phyloP scores from a whole-genome alignment of 2,797 vertebrate genomes.

The Heterohyrax brucei region DNA sequence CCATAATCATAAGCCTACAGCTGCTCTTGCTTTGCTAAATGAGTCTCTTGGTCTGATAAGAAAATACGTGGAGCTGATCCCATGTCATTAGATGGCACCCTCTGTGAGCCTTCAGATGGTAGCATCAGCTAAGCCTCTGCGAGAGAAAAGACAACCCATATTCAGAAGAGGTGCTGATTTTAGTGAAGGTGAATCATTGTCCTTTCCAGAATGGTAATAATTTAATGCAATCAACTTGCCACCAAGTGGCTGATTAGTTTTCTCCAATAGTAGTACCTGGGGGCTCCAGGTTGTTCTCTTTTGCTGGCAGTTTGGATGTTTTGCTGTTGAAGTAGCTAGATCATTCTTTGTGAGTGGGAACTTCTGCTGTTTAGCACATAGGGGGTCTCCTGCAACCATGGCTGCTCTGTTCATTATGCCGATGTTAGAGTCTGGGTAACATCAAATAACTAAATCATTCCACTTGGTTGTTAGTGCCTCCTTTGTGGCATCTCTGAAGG shows the following conservation, averaged over 20 bases:
- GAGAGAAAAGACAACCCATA: background rate
- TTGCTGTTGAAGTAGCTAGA: background rate
- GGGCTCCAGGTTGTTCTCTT: background rate
- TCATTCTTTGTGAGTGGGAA: background rate
- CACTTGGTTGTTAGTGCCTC: background rate
- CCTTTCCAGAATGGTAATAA: slow-evolving; percentile 1
- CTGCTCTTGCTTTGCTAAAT: background rate
- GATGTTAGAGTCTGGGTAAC: background rate
- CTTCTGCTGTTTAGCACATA: background rate
- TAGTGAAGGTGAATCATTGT: background rate
- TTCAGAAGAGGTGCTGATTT: background rate
- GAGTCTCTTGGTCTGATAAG: background rate
- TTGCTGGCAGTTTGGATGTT: background rate
- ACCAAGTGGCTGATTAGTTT: slow-evolving; percentile 8
- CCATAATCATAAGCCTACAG: background rate
- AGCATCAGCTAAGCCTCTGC: background rate
- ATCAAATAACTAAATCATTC: slow-evolving; percentile 3
- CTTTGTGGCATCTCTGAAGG: background rate
- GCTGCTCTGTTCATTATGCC: background rate
- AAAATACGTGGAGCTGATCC: background rate
- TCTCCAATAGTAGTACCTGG: background rate
- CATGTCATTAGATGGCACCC: background rate
- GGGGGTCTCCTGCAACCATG: background rate
- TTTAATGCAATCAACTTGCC: background rate
- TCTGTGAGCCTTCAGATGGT: background rate